Conservation (phyloP, 1,140 invertebrate species). For the Pantala flavescens region DNA sequence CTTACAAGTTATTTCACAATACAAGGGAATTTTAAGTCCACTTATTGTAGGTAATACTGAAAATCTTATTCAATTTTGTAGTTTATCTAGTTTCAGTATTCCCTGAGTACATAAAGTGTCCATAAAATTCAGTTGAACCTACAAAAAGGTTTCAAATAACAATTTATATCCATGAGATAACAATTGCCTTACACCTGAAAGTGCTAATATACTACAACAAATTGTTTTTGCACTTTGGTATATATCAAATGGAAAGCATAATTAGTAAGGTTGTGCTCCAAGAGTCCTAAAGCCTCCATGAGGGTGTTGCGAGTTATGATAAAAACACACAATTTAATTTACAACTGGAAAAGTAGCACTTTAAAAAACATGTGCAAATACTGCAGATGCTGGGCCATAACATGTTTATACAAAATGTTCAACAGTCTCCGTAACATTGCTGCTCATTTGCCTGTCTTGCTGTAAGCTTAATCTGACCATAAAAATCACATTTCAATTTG, state of each 20-base stretch:
- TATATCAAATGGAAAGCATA: conserved; percentile 7
- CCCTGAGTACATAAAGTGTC: neutral
- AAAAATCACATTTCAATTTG: neutral
- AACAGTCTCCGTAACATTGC: neutral
- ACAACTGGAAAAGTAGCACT: conserved; percentile 9
- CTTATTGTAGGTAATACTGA: conserved; percentile 7
- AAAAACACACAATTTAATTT: neutral
- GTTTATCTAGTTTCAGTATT: neutral
- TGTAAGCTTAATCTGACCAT: neutral
- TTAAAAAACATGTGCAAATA: conserved; percentile 1
- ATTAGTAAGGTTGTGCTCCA: neutral
- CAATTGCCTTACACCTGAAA: neutral
- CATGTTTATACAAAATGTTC: neutral
- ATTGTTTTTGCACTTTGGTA: conserved; percentile 6
- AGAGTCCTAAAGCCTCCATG: neutral
- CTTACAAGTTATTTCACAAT: neutral
- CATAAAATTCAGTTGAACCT: neutral
- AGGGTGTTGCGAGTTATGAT: neutral
- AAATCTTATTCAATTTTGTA: neutral
- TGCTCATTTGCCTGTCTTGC: neutral
- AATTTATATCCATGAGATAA: neutral
- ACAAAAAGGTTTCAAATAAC: conserved; percentile 4
- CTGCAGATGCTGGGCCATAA: conserved; percentile 8
- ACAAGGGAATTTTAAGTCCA: conserved; percentile 1
- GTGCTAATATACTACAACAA: conserved; percentile 7